Evolutionary conservation across 2,797 vertebrate species (phyloP).

Genomic region (Anabacerthia variegaticeps): DNA sequence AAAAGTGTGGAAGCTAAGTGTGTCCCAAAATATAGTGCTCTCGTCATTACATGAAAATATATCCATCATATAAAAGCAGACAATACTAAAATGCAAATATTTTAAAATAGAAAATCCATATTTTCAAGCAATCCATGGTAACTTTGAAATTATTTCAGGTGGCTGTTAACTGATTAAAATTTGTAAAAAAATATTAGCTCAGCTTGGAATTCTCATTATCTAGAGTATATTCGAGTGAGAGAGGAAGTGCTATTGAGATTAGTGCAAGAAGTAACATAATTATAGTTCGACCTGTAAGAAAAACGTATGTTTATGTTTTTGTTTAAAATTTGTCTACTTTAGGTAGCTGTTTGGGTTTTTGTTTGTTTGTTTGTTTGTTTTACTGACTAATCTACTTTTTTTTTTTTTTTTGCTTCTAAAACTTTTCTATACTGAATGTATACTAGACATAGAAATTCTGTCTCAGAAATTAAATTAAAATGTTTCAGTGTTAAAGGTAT

Average conservation of each 20-base stretch:
- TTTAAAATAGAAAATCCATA: neutral
- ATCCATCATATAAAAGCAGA: neutral
- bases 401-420: neutral
- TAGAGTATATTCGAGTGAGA: neutral
- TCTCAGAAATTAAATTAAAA: neutral
- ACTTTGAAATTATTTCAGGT: neutral
- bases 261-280: neutral
- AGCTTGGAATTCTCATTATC: neutral
- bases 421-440: neutral
- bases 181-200: neutral
- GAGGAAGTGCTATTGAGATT: neutral
- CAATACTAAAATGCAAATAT: neutral
- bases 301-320: neutral
- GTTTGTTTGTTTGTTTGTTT: neutral
- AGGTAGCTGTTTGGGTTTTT: neutral
- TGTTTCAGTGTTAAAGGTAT: neutral
- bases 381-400: neutral
- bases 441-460: neutral
- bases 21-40: neutral
- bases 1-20: neutral
- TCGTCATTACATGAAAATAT: neutral
- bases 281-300: neutral
- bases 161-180: neutral
- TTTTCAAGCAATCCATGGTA: neutral
- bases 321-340: neutral